These are phyloP conservation scores for Heterochromis multidens DNA, from an alignment of 2,113 vertebrate genomes.

Conservation along the genomic window DNA sequence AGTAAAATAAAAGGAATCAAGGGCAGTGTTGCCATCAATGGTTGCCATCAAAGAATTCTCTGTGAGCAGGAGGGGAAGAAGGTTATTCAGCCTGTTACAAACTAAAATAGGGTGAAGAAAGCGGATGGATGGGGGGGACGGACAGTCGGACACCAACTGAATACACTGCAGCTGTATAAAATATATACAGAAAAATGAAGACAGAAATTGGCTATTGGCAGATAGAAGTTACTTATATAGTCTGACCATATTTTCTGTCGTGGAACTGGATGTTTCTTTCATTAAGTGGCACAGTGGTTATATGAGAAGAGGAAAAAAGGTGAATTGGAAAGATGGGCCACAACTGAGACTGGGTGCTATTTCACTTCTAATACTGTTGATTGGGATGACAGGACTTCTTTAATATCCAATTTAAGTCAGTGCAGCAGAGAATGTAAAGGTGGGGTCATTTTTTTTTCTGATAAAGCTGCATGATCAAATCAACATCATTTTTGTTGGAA, in stretches of 20 bases:
- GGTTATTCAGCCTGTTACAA: conserved; percentile 22
- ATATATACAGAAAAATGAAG: conserved; percentile 33
- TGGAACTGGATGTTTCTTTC: neutral
- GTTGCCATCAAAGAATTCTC: conserved; percentile 28
- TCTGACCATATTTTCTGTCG: neutral
- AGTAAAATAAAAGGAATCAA: conserved; percentile 41
- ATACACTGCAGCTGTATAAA: conserved; percentile 45
- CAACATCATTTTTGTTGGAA: neutral
- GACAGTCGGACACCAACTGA: conserved; percentile 5
- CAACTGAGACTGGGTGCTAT: conserved; percentile 6
- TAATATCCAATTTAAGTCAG: neutral
- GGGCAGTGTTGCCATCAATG: conserved; percentile 30
- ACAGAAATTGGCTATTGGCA: conserved; percentile 21
- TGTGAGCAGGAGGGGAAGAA: neutral
- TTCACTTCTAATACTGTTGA: conserved; percentile 19
- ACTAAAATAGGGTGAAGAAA: conserved; percentile 5
- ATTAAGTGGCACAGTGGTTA: neutral
- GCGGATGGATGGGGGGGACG: neutral
- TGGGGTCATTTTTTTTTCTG: neutral
- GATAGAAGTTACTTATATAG: conserved; percentile 5
- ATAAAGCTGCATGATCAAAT: neutral
- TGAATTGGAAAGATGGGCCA: neutral
- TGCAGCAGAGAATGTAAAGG: neutral
- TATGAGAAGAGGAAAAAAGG: neutral
- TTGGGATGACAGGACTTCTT: neutral